Base-by-base conservation (phyloP, 2,113 vertebrate genomes). In the Genyomyrus donnyi region DNA sequence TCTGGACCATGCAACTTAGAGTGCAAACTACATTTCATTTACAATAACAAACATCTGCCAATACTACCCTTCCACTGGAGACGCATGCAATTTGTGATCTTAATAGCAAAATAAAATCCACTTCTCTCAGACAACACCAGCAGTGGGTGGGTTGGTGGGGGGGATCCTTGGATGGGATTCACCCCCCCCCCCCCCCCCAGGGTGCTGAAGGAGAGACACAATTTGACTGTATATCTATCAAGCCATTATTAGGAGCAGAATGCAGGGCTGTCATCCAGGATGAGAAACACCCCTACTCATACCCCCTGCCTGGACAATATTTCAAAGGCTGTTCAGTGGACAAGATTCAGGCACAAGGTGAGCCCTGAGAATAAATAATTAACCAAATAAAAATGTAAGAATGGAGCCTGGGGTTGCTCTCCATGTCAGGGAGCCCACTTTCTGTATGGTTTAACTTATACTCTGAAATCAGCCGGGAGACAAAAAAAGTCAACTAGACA, bases 161-260 rank as follows among this genome's bases (percentile, higher is more conserved):
- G 91, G 91, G 93, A 92, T 15, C 0, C 8, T 77, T 89, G 85
- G 90, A 90, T 58, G 52, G 39, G 35, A 50, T 52, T 77, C 10
- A 52, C 8, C 35, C 56, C n/a, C 24, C 49, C 50, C 19, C 53
- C 77, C 48, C 50, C 19, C 53, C 77, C 48, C 50, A 90, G 91
- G 93, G 92, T 93, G 93, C 48, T 88, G 92, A 94, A 93, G 92
- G 90, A 94, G 90, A 93, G 92, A 87, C 91, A 93, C 88, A 91
- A 88, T 92, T 90, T 87, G 84, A 89, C 91, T 88, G 13, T 93
- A 92, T 91, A 92, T 93, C 91, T 93, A 92, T 91, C 90, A 89
- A 56, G 88, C 62, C 90, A 42, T 88, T 84, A 88, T 31, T 86
- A 50, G 86, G 88, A 91, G 89, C 90, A 87, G 88, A 86, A 93